Base-by-base conservation (phyloP, 2,888 invertebrate genomes). In the Beris morrisii region DNA sequence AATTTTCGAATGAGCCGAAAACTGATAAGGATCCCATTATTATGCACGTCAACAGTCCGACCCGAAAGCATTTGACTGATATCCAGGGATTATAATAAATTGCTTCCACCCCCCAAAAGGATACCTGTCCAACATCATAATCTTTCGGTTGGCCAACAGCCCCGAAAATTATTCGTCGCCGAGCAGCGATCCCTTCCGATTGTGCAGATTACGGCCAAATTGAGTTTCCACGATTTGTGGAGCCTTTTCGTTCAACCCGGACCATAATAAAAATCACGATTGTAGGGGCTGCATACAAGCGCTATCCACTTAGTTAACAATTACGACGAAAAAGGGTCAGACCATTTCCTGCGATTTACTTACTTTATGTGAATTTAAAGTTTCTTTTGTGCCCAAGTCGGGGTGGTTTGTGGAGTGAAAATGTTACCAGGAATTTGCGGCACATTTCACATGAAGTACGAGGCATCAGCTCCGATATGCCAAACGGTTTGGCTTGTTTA, bases 241-340 rank as follows among this genome's bases (percentile, higher is more conserved):
- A 28, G 52, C 22, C 11, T 11, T 22, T 13, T 52, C 15, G 22
- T 52, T 22, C 15, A 22, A 11, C n/a, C 11, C 11, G 22, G 9
- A 3, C 15, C 28, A 5, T 28, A n/a, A 31, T 54, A 31, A 54
- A 54, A 22, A 53, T n/a, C 6, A 3, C 12, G 32, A 22, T 28
- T 46, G 28, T 7, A 4, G 46, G 45, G 59, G 28, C 1, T 9
- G 31, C 46, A 13, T 30, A 22, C 12, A 46, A 61, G 13, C 11
- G 12, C n/a, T 54, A 30, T 54, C 54, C 54, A 54, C 54, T 54
- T 54, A 54, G 54, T 31, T 32, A 31, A n/a, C 54, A 54, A 54
- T 54, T 54, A 54, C 38, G 5, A 5, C 9, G 38, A 38, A 38
- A 38, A 38, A 38, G 38, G 38, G 38, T 38, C 38, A 38, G 38